Evolutionary conservation across 2,113 vertebrate genomes (phyloP), one percentile per base, ranked within the genome.

Genomic region (Atrichornis clamosus): DNA sequence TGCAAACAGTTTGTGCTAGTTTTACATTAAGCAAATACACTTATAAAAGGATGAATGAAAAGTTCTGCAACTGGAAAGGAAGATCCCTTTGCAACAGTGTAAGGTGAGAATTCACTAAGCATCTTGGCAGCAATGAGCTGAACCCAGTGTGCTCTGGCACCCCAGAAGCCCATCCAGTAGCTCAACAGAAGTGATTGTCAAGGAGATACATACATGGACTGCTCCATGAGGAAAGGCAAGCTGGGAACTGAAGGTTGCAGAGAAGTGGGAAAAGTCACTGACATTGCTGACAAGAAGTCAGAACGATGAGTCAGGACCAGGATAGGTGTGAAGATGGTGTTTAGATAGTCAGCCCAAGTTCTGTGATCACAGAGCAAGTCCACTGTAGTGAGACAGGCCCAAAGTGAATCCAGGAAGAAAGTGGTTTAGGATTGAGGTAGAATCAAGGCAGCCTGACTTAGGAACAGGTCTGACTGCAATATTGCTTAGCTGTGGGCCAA

Each of bases 81-180:
- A 73, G 35, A 69, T 68, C 6, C 12, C 5, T 76, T 86, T 77
- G 24, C 27, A 60, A 4, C 3, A 19, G 16, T 23, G 15, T 30
- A 76, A 55, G 35, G 7, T 76, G 27, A 13, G 11, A 11, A 47
- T 18, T 50, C 11, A n/a, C 2, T 28, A 4, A 67, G 17, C 13
- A 39, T 23, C 24, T 53, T 44, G 28, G 20, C 18, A 49, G 11
- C 22, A 73, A 33, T 0, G 5, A 46, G 30, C 10, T 79, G 70
- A 85, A 6, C 7, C 3, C 41, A 32, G 7, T 2, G 4, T 47
- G 16, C 47, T 49, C 67, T 28, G 41, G 30, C 23, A 32, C 1
- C 30, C 3, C 32, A 49, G 56, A 67, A 64, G 13, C 2, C 0
- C 2, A 67, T n/a, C 17, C 46, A 33, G 50, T 4, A 27, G 7